A percentile compares a stretch with the other conserved stretches of the same genome.
Conservation (phyloP, 2,113 vertebrate species). For the Clarias gariepinus region DNA sequence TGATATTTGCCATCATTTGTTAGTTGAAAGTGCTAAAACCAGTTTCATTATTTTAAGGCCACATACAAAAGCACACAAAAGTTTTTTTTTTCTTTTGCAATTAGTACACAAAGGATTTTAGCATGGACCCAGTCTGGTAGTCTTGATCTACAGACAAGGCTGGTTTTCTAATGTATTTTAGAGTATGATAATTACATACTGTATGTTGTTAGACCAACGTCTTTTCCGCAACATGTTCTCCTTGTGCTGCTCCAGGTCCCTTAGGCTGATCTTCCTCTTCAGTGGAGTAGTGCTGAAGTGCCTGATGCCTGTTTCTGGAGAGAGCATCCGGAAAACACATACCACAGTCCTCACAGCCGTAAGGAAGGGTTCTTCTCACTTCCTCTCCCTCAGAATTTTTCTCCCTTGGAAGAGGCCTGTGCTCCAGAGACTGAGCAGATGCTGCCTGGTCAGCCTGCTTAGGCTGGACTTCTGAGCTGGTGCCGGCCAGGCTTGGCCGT, state of each 20-base stretch:
- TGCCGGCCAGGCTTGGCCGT: constrained; percentile 41
- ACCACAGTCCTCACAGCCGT: constrained; percentile 76
- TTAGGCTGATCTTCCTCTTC: constrained; percentile 53
- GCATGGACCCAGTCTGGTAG: neutral
- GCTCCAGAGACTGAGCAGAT: neutral
- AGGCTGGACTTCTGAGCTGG: constrained; percentile 1
- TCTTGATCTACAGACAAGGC: neutral
- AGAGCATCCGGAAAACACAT: constrained; percentile 73
- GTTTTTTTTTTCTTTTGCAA: neutral
- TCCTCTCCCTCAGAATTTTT: constrained; percentile 15
- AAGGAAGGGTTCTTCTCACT: constrained; percentile 55
- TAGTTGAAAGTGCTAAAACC: neutral
- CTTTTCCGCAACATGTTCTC: constrained; percentile 17
- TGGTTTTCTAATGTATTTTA: neutral
- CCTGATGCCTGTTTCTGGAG: constrained; percentile 75
- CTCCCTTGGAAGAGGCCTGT: neutral
- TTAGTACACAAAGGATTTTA: neutral
- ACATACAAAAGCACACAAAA: neutral
- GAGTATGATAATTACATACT: neutral
- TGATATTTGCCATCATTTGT: neutral
- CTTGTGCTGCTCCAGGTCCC: constrained; percentile 28
- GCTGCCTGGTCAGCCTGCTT: constrained; percentile 12
- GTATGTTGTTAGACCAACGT: neutral
- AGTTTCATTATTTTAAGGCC: neutral
- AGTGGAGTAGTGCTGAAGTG: constrained; percentile 66